Conservation (phyloP, 2,113 vertebrate genomes). For the Hemiprocne comata region DNA sequence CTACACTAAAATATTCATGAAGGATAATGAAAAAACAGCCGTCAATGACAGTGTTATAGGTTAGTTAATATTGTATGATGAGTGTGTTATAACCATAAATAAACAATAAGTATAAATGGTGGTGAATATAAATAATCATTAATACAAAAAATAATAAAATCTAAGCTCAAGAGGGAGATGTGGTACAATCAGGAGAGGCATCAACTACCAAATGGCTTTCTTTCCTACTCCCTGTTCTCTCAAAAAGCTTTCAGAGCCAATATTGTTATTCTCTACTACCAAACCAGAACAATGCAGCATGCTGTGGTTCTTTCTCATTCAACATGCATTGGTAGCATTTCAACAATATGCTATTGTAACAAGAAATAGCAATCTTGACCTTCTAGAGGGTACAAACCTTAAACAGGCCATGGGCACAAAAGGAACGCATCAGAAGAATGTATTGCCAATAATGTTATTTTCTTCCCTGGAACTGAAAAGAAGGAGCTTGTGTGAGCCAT, state of each 20-base stretch:
- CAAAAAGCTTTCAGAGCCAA: background rate
- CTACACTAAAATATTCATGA: slow-evolving; percentile 73
- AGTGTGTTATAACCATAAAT: slow-evolving; percentile 75
- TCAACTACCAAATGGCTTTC: slow-evolving; percentile 16
- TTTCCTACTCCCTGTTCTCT: background rate
- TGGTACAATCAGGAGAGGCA: slow-evolving; percentile 23
- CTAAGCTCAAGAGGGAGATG: background rate
- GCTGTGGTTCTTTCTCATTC: background rate
- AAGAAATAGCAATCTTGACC: background rate
- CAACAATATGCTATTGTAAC: background rate
- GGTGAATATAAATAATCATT: slow-evolving; percentile 73
- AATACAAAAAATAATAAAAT: slow-evolving; percentile 64
- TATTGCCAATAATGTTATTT: background rate
- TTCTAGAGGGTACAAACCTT: background rate
- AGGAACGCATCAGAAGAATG: background rate
- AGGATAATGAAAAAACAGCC: slow-evolving; percentile 63
- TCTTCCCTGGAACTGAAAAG: background rate
- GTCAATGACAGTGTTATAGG: slow-evolving; percentile 15
- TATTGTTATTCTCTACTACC: background rate
- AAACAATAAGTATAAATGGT: slow-evolving; percentile 75
- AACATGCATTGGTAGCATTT: background rate
- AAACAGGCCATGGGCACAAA: background rate
- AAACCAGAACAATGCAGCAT: background rate
- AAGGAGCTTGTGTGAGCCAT: background rate
- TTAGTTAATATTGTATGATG: slow-evolving; percentile 75